Base-by-base conservation (phyloP, 2,113 vertebrate genomes). In the Ceuthmochares aereus region DNA sequence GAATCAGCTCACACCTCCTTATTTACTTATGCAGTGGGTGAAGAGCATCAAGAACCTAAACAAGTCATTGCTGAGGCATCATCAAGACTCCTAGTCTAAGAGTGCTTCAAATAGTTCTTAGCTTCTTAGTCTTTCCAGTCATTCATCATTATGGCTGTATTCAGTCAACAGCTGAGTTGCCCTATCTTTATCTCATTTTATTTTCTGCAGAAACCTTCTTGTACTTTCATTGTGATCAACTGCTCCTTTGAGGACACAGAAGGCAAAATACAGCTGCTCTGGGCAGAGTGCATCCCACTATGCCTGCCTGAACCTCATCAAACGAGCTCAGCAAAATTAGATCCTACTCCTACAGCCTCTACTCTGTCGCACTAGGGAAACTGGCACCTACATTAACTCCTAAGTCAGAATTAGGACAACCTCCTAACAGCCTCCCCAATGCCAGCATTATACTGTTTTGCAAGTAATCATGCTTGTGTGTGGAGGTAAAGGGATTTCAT, bases 1-100 rank as follows among this genome's bases (percentile, higher is more conserved):
- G 96, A 96, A 91, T 90, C 95, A 93, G 85, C 73, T 76, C 89
- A 90, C 89, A 66, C 56, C 84, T 90, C 60, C 92, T 92, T 94
- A 80, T 91, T 95, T 97, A 89, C 90, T 85, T 91, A 87, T 52
- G 51, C 68, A 75, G 30, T 62, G 43, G 77, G 83, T 92, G 47
- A 87, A 87, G 49, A 90, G 54, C 64, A 86, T 60, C 76, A 88
- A 87, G 83, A 90, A 85, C 76, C 49, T 67, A 78, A 89, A 74
- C 26, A 87, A 78, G 70, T 56, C 67, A 55, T 25, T 3, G 1
- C 55, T 63, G 42, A 87, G 82, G 78, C 1, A 0, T 78, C 82
- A 89, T 34, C 1, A 1, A 67, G 60, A 54, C 62, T 87, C 87
- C 70, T 37, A 78, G 83, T 70, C 60, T 4, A 75, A 23, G 26